Evolutionary conservation across 1,140 invertebrate genomes (phyloP), one percentile per base, ranked within the genome.

Genomic region (Steinernema feltiae): DNA sequence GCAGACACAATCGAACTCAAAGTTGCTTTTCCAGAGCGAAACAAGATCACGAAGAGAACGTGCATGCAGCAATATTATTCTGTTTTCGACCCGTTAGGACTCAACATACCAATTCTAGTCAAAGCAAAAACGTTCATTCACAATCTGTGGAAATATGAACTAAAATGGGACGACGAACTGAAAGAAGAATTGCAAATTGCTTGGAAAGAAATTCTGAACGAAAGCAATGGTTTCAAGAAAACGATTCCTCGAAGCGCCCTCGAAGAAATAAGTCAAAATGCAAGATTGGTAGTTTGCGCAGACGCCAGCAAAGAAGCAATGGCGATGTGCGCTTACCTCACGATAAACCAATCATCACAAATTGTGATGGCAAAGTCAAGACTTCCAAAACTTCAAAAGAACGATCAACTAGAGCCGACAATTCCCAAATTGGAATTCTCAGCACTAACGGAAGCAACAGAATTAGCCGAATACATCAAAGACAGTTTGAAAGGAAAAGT

Each of bases 61-160:
- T 7, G 35, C 17, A 63, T 27, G 15, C 53, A 63, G 24, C 53
- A 63, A 27, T n/a, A n/a, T 21, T 15, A 3, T 21, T 63, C 53
- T 3, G 24, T 63, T 21, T 63, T n/a, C 30, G 78, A 79, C 29
- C 78, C 78, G 3, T n/a, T 79, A 30, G 78, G 78, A 27, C 31
- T 74, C 18, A n/a, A 46, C 1, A 30, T 71, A 17, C 78, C 78
- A 3, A 1, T 74, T n/a, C 24, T n/a, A 29, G 21, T 79, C 1
- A 1, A 18, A 1, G 30, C 24, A 0, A 79, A 79, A 29, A 1
- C 1, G 12, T 69, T 74, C 29, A 29, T 79, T 0, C 78, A 79
- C 29, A 1, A 74, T 1, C 17, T 74, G 1, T 74, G 71, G 70
- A 78, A 69, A 1, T 17, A 32, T 1, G 63, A 75, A 1, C 0